Conservation (phyloP, 2,888 invertebrate genomes). For the Mimumesa dahlbomi region DNA sequence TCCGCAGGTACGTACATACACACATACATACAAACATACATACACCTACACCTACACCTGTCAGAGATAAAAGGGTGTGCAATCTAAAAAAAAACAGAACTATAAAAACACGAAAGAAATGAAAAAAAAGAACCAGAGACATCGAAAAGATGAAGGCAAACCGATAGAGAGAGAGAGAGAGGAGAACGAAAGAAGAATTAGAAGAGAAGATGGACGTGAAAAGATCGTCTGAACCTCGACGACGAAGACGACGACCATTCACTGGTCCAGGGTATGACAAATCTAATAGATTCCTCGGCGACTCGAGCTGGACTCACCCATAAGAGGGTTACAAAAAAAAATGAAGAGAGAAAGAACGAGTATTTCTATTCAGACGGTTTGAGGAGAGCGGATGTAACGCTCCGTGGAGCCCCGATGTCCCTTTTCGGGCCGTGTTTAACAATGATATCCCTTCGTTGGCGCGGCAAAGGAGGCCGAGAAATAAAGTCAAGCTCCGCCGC, state of each 20-base stretch:
- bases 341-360: conserved; percentile 6
- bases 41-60: too few species aligned
- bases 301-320: conserved; percentile 21
- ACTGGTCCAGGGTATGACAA: conserved; percentile 67
- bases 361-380: conserved; percentile 53
- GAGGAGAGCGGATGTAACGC: conserved; percentile 61
- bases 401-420: conserved; percentile 41
- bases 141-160: neutral
- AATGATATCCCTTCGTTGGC: conserved; percentile 58
- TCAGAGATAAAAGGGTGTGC: too few species aligned
- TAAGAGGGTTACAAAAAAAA: conserved; percentile 10
- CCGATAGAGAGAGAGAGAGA: neutral
- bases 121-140: too few species aligned
- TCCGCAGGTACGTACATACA: conserved; percentile 53
- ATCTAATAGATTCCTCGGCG: conserved; percentile 68
- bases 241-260: conserved; percentile 66
- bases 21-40: too few species aligned
- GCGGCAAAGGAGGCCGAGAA: conserved; percentile 31
- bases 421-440: conserved; percentile 55
- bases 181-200: neutral
- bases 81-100: too few species aligned
- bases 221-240: conserved; percentile 40
- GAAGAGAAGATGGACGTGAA: conserved; percentile 33
- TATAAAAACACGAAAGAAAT: too few species aligned
- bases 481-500: conserved; percentile 55